phyloP scores from a whole-genome alignment of 2,888 invertebrate species.

The Scaptomyza caliginosa region DNA sequence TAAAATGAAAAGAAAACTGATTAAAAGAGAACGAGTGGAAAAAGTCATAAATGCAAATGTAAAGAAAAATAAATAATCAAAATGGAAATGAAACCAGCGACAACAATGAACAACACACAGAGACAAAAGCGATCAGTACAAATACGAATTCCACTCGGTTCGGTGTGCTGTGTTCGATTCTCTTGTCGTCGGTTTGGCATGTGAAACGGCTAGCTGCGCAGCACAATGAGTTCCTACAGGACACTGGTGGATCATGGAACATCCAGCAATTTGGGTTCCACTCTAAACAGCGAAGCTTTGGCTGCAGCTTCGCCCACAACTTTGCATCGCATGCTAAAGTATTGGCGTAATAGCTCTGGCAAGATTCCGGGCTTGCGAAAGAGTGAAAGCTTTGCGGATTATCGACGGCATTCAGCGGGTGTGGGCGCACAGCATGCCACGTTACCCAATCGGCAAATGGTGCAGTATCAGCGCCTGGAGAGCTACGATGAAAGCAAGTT shows the following conservation, averaged over 20 bases:
- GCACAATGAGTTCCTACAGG: conserved; percentile 70
- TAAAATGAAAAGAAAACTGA: conserved; percentile 2
- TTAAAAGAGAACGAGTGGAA: conserved; percentile 5
- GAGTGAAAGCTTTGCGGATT: conserved; percentile 78
- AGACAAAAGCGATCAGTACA: conserved; percentile 23
- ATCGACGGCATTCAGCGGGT: conserved; percentile 61
- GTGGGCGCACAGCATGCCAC: conserved; percentile 21
- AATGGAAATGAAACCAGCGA: conserved; percentile 16
- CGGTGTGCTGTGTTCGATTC: conserved; percentile 21
- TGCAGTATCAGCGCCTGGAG: conserved; percentile 76
- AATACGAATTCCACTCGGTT: conserved; percentile 30
- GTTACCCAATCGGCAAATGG: conserved; percentile 46
- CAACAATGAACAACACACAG: conserved; percentile 4
- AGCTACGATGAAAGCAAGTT: conserved; percentile 77
- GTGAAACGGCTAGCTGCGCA: neutral
- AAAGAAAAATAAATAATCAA: conserved; percentile 9
- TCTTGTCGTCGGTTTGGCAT: neutral
- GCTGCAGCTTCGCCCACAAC: conserved; percentile 50
- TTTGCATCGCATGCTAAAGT: conserved; percentile 76
- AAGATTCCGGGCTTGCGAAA: conserved; percentile 68
- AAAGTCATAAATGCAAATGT: conserved; percentile 14
- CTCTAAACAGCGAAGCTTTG: conserved; percentile 8
- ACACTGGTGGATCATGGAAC: conserved; percentile 54
- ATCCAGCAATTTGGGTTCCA: conserved; percentile 1
- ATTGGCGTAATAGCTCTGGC: conserved; percentile 79